These are phyloP conservation scores for Eretmocerus hayati DNA, from an alignment of 2,888 invertebrate genomes.

Conservation along the genomic window DNA sequence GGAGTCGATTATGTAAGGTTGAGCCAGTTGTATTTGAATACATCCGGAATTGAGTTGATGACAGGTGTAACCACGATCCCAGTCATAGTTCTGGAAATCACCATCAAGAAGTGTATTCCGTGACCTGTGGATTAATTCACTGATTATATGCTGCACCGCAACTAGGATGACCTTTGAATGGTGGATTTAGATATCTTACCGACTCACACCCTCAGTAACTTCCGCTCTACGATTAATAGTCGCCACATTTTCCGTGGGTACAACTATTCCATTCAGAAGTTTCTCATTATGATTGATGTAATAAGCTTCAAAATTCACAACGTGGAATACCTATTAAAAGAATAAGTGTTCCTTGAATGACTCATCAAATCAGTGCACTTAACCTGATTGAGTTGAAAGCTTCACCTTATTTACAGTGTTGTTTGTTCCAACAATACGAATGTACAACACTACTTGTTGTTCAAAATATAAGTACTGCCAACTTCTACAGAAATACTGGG, in stretches of 20 bases:
- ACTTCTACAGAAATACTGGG: slow-evolving; percentile 85
- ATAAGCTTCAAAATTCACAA: slow-evolving; percentile 86
- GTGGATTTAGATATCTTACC: slow-evolving; percentile 44
- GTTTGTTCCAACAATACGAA: slow-evolving; percentile 80
- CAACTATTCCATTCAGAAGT: slow-evolving; percentile 67
- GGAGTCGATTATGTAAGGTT: slow-evolving; percentile 88
- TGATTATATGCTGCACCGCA: no score
- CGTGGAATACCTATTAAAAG: slow-evolving; percentile 71
- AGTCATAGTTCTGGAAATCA: slow-evolving; percentile 90
- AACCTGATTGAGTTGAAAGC: no score
- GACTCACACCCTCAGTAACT: slow-evolving; percentile 91
- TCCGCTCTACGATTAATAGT: slow-evolving; percentile 82
- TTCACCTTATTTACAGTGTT: slow-evolving; percentile 94
- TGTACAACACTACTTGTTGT: slow-evolving; percentile 78
- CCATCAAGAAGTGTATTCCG: slow-evolving; percentile 95
- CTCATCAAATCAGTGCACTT: no score
- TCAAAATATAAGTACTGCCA: slow-evolving; percentile 95
- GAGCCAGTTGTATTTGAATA: slow-evolving; percentile 90
- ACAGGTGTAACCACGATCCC: slow-evolving; percentile 98
- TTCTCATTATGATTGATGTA: slow-evolving; percentile 72
- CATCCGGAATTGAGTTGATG: slow-evolving; percentile 92
- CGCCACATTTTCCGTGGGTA: slow-evolving; percentile 86
- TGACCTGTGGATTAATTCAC: no score
- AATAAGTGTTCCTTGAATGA: not conserved
- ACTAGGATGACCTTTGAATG: no score